phyloP scores from a whole-genome alignment of 2,113 vertebrate species.

The Gasterosteus aculeatus region DNA sequence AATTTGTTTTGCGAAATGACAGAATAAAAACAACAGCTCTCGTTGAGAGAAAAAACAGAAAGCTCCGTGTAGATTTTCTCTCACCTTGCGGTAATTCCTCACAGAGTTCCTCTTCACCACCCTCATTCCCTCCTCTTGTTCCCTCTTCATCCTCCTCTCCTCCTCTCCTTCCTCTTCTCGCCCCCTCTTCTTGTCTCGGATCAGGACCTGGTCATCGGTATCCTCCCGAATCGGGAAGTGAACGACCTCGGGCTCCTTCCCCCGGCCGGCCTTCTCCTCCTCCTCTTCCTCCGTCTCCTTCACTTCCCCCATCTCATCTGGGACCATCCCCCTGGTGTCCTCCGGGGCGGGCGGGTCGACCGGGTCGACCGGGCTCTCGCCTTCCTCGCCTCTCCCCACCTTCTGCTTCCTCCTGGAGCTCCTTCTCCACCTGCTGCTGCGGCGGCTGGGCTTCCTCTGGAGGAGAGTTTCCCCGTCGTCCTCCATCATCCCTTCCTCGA shows the following conservation, averaged over 20 bases:
- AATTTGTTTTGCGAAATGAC: slow-evolving; percentile 31
- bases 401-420: slow-evolving; percentile 74
- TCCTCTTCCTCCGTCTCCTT: slow-evolving; percentile 35
- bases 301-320: slow-evolving; percentile 36
- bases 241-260: not conserved
- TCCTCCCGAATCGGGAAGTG: slow-evolving; percentile 60
- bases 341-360: not conserved
- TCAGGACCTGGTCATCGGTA: slow-evolving; percentile 61
- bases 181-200: slow-evolving; percentile 62
- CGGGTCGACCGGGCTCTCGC: not conserved
- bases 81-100: slow-evolving; percentile 80
- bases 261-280: slow-evolving; percentile 13
- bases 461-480: slow-evolving; percentile 77
- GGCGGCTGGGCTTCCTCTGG: slow-evolving; percentile 66
- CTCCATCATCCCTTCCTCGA: slow-evolving; percentile 70
- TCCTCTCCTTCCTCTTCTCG: slow-evolving; percentile 54
- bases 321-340: slow-evolving; percentile 11
- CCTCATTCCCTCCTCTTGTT: slow-evolving; percentile 71
- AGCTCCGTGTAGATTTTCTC: slow-evolving; percentile 11
- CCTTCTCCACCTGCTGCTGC: slow-evolving; percentile 77
- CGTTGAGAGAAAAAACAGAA: not conserved
- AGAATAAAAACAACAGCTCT: not conserved
- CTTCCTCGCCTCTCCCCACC: slow-evolving; percentile 40
- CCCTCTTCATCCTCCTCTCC: slow-evolving; percentile 57
- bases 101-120: slow-evolving; percentile 73